A percentile compares a stretch with the other conserved stretches of the same genome.
These are phyloP conservation scores for Seira musarum DNA, from an alignment of 2,888 invertebrate genomes.

Conservation along the genomic window DNA sequence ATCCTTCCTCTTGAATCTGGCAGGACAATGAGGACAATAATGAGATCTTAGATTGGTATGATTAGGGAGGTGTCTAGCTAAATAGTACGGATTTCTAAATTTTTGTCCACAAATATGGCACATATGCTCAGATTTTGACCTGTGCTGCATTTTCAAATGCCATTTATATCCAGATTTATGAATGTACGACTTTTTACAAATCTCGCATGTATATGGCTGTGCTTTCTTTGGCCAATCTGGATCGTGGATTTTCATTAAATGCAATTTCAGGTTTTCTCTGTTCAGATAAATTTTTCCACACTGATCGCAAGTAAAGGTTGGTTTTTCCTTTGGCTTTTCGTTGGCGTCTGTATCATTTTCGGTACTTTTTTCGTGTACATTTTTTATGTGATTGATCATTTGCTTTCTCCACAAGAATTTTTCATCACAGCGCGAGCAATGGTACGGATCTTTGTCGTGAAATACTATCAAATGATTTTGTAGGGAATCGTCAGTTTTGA, in stretches of 20 bases:
- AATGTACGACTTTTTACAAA: neutral
- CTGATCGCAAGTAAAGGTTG: neutral
- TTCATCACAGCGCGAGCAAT: neutral
- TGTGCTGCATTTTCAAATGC: neutral
- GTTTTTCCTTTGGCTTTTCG: neutral
- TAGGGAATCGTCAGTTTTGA: neutral
- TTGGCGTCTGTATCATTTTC: neutral
- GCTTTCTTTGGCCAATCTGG: conserved; percentile 6
- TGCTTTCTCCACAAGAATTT: neutral
- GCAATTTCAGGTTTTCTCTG: neutral
- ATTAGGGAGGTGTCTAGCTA: neutral
- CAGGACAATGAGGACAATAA: neutral
- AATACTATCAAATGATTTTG: neutral
- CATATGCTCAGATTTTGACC: neutral
- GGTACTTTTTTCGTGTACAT: neutral
- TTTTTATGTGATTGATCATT: neutral
- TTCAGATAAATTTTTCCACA: neutral
- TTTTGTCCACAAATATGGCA: neutral
- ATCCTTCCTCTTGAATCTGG: neutral
- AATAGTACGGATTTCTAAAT: neutral
- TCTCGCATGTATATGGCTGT: neutral
- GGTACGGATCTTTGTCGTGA: neutral
- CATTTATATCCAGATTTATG: neutral
- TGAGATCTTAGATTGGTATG: neutral
- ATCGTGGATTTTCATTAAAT: neutral